phyloP scores from a whole-genome alignment of 2,797 vertebrate genomes.

The Cirrhinus molitorella region DNA sequence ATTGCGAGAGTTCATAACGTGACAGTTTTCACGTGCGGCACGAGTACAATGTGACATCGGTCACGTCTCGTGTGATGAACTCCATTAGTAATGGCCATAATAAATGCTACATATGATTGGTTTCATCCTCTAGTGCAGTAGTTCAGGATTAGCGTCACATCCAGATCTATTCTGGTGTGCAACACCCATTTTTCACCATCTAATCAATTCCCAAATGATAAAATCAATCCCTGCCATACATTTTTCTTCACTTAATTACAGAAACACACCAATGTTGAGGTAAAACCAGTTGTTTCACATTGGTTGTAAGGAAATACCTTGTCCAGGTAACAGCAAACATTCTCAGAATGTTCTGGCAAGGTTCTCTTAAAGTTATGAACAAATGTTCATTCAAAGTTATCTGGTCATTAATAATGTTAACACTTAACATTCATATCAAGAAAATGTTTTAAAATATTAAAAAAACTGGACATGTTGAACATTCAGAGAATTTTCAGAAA shows the following conservation, averaged over 20 bases:
- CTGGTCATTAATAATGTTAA: neutral
- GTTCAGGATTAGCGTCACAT: neutral
- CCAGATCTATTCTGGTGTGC: neutral
- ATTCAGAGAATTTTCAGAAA: neutral
- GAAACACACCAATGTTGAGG: neutral
- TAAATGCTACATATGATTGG: conserved; percentile 8
- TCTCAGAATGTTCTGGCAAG: neutral
- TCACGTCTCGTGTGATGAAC: conserved; percentile 70
- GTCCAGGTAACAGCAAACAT: neutral
- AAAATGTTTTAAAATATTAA: too few relatives aligned
- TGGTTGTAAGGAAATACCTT: neutral
- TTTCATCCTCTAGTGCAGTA: neutral
- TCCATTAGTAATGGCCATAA: neutral
- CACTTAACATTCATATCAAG: neutral
- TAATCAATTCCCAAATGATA: neutral
- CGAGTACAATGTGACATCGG: conserved; percentile 49
- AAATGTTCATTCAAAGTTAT: too few relatives aligned
- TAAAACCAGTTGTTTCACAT: neutral
- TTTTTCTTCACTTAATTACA: neutral
- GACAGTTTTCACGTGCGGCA: conserved; percentile 11
- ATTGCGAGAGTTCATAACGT: conserved; percentile 41
- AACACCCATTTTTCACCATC: neutral
- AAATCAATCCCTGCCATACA: neutral
- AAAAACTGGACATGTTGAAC: neutral
- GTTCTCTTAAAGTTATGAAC: neutral